Evolutionary conservation across 1,140 invertebrate species (phyloP).

Genomic region (Drosophila simulans): DNA sequence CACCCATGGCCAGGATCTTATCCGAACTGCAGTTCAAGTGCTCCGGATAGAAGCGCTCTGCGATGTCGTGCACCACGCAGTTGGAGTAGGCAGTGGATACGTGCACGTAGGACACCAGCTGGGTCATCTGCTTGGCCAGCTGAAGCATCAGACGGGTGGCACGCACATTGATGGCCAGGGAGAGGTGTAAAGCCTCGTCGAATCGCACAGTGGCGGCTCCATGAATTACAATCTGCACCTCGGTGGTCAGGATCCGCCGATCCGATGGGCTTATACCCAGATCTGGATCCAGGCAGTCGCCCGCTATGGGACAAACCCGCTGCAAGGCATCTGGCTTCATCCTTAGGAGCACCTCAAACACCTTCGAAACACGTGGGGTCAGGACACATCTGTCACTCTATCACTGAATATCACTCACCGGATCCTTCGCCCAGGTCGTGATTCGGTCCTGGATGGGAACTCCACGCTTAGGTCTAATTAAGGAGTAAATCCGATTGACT

Average conservation of each 20-base stretch:
- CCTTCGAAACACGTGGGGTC: neutral
- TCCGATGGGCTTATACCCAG: slow-evolving; percentile 89
- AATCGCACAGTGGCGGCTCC: slow-evolving; percentile 93
- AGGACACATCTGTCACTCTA: neutral
- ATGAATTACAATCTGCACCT: slow-evolving; percentile 91
- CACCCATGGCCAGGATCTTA: slow-evolving; percentile 86
- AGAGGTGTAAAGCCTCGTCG: slow-evolving; percentile 90
- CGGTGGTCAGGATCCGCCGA: slow-evolving; percentile 22
- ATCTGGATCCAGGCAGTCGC: slow-evolving; percentile 86
- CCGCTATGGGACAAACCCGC: slow-evolving; percentile 84
- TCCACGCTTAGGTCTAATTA: slow-evolving; percentile 91
- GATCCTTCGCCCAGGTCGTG: slow-evolving; percentile 87
- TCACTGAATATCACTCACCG: slow-evolving; percentile 35
- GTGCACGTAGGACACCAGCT: slow-evolving; percentile 88
- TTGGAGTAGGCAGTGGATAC: slow-evolving; percentile 91
- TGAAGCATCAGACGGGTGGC: slow-evolving; percentile 86
- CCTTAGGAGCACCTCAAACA: slow-evolving; percentile 35
- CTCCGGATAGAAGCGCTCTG: slow-evolving; percentile 90
- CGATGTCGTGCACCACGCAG: slow-evolving; percentile 87
- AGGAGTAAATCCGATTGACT: slow-evolving; percentile 89
- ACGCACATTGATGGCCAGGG: slow-evolving; percentile 87
- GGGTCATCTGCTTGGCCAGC: slow-evolving; percentile 87
- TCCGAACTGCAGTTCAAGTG: slow-evolving; percentile 86
- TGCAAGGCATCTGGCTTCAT: slow-evolving; percentile 13
- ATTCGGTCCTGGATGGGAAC: slow-evolving; percentile 88